Base-by-base conservation (phyloP, 2,797 vertebrate genomes). In the Trematomus bernacchii region DNA sequence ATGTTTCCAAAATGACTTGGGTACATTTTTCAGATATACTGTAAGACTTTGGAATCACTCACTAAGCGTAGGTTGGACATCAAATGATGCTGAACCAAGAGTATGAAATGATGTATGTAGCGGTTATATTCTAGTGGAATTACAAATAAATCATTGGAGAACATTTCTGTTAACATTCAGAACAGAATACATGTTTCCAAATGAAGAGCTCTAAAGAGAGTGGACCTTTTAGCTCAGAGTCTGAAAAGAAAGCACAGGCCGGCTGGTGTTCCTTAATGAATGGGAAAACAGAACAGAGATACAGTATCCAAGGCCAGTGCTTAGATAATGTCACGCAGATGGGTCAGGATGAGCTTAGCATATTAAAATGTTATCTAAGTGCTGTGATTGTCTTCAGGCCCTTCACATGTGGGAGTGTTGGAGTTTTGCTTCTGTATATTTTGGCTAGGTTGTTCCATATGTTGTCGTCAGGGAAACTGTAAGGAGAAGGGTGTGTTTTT, bases 331-430 rank as follows among this genome's bases (percentile, higher is more conserved):
- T 82, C 80, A 77, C 44, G 33, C 78, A 89, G 86, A 87, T 72
- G 84, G 86, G 79, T 85, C 87, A 86, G 82, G 75, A 76, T 82
- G 85, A 84, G 86, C 88, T 92, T 86, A 90, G 79, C 68, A 87
- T 85, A 91, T 92, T 86, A 87, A 83, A 69, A 71, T 73, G 65
- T 91, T 90, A 88, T 57, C 66, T 81, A 90, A 85, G 82, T 69
- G 63, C 69, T 71, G 71, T 16, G 77, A 76, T 81, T 82, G 73
- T 87, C 73, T 81, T 75, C 64, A 65, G 86, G 76, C 74, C 30
- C 9, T 52, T 69, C 3, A 12, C 58, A 46, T 73, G 83, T 77
- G 72, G 73, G 54, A 64, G 78, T 63, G 78, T 63, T 44, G 54
- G 58, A 71, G 55, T 50, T 85, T 65, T 75, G 51, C 73, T 60